A percentile compares a stretch with the other conserved stretches of the same genome.
These are phyloP conservation scores for Triops longicaudatus DNA, from an alignment of 1,140 invertebrate genomes.

Conservation along the genomic window DNA sequence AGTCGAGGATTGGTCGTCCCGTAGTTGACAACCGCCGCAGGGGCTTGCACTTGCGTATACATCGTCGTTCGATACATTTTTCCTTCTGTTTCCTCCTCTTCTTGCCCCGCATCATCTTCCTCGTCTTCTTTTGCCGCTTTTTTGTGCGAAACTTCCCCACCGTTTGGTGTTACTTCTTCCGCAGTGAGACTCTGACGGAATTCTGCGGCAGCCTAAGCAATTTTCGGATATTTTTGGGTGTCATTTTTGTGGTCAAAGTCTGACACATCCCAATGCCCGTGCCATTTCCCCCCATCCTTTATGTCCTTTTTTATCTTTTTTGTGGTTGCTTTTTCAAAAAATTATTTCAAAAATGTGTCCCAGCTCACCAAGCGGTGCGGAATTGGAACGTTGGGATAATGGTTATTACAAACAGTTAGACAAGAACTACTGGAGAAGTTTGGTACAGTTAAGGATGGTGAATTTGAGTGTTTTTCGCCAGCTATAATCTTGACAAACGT, in stretches of 20 bases:
- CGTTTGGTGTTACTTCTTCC: neutral
- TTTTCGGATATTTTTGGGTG: neutral
- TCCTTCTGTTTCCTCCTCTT: neutral
- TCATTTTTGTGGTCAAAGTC: neutral
- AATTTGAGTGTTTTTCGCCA: neutral
- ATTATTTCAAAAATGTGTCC: neutral
- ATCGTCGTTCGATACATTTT: conserved; percentile 1
- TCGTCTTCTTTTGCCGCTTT: conserved; percentile 1
- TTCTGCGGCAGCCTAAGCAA: conserved; percentile 8
- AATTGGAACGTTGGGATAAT: neutral
- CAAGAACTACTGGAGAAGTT: neutral
- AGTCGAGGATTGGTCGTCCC: neutral
- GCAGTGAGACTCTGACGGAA: neutral
- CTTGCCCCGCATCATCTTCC: neutral
- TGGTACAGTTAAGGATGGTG: neutral
- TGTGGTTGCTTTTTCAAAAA: neutral
- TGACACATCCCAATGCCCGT: neutral
- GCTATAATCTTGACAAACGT: neutral
- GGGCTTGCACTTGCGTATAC: conserved; percentile 6
- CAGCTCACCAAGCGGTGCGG: conserved; percentile 4
- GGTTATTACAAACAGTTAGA: neutral
- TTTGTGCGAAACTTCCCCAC: neutral
- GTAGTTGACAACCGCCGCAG: neutral
- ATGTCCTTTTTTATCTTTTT: too few species aligned
- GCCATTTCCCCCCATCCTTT: neutral